Conservation (phyloP, 1,140 invertebrate genomes). For the Arctopsyche grandis region DNA sequence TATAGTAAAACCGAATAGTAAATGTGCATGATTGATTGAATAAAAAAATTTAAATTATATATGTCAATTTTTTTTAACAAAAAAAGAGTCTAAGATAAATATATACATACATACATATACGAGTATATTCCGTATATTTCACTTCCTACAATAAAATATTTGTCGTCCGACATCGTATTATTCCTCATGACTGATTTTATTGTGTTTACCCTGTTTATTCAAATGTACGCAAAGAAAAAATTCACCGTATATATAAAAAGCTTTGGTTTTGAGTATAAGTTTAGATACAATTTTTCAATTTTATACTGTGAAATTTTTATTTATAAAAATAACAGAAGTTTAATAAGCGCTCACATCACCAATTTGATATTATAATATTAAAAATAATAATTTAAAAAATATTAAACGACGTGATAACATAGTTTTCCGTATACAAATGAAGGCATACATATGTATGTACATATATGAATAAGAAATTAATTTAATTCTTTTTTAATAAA, state of each 20-base stretch:
- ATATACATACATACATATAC: no score
- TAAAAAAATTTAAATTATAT: background rate
- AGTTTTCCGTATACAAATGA: no score
- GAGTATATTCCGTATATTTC: background rate
- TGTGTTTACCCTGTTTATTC: slow-evolving; percentile 54
- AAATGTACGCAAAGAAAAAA: slow-evolving; percentile 47
- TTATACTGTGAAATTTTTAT: no score
- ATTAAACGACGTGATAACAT: no score
- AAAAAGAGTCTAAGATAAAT: background rate
- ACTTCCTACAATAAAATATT: slow-evolving; percentile 33
- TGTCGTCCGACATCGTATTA: slow-evolving; percentile 50
- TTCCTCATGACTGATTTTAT: slow-evolving; percentile 54
- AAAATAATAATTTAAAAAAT: no score
- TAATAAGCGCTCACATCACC: no score
- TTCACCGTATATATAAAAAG: slow-evolving; percentile 32
- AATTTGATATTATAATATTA: no score
- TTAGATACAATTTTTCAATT: background rate
- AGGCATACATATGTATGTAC: no score
- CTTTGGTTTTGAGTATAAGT: slow-evolving; percentile 8
- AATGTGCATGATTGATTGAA: no score
- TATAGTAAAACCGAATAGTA: no score
- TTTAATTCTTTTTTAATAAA: background rate
- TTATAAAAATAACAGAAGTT: no score
- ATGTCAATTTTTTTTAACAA: background rate
- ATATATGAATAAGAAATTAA: no score